Percentiles rank a stretch among this genome's conserved stretches.
phyloP scores from a whole-genome alignment of 2,797 vertebrate species.

The Petrocephalus schoutedeni region DNA sequence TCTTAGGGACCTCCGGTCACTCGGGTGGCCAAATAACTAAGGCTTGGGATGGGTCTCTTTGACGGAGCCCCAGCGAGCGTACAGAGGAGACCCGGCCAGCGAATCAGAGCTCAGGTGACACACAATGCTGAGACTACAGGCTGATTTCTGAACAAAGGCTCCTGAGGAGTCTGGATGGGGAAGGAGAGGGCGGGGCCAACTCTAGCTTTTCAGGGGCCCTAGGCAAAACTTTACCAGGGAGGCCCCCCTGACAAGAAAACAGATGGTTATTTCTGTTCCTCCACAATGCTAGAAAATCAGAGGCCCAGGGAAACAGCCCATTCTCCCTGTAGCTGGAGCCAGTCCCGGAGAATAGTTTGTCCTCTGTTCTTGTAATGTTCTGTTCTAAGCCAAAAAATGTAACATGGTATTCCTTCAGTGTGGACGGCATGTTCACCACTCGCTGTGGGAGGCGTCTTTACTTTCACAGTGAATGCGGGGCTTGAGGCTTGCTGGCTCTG shows the following conservation, averaged over 20 bases:
- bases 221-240: neutral
- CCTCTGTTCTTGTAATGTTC: neutral
- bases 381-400: neutral
- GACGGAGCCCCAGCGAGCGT: slow-evolving; percentile 44
- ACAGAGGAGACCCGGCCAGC: slow-evolving; percentile 27
- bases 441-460: neutral
- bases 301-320: neutral
- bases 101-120: slow-evolving; percentile 26
- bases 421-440: neutral
- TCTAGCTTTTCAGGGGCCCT: neutral
- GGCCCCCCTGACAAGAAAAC: neutral
- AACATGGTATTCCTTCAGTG: neutral
- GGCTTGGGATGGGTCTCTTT: slow-evolving; percentile 43
- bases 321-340: neutral
- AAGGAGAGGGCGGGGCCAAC: no score
- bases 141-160: neutral
- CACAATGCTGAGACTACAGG: slow-evolving; percentile 31
- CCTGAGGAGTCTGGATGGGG: neutral
- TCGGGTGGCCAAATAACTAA: slow-evolving; percentile 58
- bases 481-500: neutral
- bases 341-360: neutral
- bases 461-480: neutral
- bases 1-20: slow-evolving; percentile 57
- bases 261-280: neutral
- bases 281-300: neutral